These are phyloP conservation scores for Bovichtus diacanthus DNA, from an alignment of 2,797 vertebrate species.

Conservation along the genomic window DNA sequence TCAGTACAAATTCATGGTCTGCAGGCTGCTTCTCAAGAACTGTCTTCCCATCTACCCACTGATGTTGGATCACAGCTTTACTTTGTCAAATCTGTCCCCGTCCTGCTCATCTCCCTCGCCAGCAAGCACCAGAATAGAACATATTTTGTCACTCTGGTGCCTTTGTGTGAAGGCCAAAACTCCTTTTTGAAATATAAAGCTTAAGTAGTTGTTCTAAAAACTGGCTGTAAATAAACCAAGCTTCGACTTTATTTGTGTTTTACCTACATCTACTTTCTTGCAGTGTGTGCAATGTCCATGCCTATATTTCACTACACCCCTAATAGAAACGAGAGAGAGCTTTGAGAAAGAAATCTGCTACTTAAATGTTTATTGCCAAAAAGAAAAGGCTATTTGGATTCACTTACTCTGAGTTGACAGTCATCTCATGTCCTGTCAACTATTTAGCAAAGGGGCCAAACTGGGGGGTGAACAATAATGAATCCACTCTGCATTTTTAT, in stretches of 20 bases:
- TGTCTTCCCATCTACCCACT: conserved; percentile 39
- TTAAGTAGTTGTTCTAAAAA: conserved; percentile 27
- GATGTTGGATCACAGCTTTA: conserved; percentile 53
- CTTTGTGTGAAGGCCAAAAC: conserved; percentile 43
- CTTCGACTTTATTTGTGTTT: conserved; percentile 6
- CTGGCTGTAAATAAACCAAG: conserved; percentile 20
- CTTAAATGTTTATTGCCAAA: conserved; percentile 14
- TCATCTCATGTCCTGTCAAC: conserved; percentile 1
- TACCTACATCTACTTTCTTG: conserved; percentile 12
- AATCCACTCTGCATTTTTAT: not conserved
- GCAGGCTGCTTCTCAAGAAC: conserved; percentile 43
- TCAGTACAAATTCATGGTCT: conserved; percentile 29
- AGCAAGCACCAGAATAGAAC: conserved; percentile 48
- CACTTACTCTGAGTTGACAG: not conserved
- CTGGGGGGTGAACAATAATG: not conserved
- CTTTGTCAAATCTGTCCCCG: conserved; percentile 50
- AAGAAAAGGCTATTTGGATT: not conserved
- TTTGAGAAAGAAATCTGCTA: not conserved
- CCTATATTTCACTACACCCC: not conserved
- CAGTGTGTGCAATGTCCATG: conserved; percentile 24
- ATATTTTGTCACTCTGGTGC: conserved; percentile 36
- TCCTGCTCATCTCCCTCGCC: conserved; percentile 28
- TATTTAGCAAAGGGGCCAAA: conserved; percentile 19
- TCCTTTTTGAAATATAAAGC: conserved; percentile 39
- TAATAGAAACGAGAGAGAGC: conserved; percentile 6